Evolutionary conservation across 2,113 vertebrate species (phyloP), one percentile per base, ranked within the genome.

Genomic region (Nothoprocta perdicaria): DNA sequence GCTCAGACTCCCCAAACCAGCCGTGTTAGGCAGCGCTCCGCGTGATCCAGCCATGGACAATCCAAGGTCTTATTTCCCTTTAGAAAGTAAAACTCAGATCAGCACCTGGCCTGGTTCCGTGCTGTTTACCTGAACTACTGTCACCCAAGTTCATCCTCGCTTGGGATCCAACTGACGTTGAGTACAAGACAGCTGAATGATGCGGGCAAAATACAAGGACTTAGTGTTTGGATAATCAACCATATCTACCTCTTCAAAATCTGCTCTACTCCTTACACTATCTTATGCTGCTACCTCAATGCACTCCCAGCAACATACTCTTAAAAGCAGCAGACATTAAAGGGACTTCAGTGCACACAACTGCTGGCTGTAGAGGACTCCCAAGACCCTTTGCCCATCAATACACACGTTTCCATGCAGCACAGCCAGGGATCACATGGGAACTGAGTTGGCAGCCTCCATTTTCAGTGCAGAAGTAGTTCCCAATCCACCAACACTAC

Each of bases 21-120:
- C 16, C 53, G 41, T 2, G 18, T 33, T 33, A 55, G 35, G 27
- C 50, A 55, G 6, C 0, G 0, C 69, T n/a, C 53, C 13, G 12
- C 1, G 7, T 57, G 52, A 66, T 26, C 15, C 0, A 0, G 78
- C 35, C 43, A 43, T 57, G 40, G 45, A 31, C n/a, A 80, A 35
- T 45, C 57, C 33, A 38, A 68, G 55, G 14, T 29, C 53, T 87
- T 46, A 10, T n/a, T 75, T 46, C 31, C 57, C 69, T 55, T 52
- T 71, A 63, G 92, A 86, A 68, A 46, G n/a, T 1, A 52, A 61
- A 71, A 68, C 82, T 80, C 48, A 38, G 60, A 74, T 71, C 52
- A 80, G 83, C 89, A 85, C 38, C 29, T 80, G 45, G 41, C 45
- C n/a, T 77, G 31, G 33, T 85, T 89, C 79, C 67, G 68, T 71